Percentiles rank a stretch among this genome's conserved stretches.
Conservation (phyloP, 2,113 vertebrate species). For the Dipodomys ordii region DNA sequence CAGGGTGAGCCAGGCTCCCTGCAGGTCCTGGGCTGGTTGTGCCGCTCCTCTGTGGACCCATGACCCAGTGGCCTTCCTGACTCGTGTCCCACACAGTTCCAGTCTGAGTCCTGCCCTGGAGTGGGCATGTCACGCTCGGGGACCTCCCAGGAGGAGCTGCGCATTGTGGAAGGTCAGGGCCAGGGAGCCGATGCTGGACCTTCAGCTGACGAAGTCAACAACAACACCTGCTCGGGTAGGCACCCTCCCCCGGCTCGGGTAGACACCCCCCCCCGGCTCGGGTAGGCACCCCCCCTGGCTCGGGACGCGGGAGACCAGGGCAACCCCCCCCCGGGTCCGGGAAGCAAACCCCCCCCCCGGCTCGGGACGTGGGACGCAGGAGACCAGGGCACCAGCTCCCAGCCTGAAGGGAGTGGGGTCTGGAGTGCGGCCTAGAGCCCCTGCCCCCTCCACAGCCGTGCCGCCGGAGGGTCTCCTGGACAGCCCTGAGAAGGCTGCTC, state of each 20-base stretch:
- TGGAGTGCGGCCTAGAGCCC: not conserved
- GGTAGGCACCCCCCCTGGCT: rapidly evolving
- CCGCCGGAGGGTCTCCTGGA: constrained; percentile 90
- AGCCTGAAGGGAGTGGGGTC: not conserved
- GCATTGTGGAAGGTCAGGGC: constrained; percentile 96
- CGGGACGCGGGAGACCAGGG: not conserved
- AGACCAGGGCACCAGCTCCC: not conserved
- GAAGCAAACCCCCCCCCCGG: rapidly evolving
- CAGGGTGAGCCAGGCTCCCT: rapidly evolving
- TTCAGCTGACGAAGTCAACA: constrained; percentile 97
- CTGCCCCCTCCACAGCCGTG: constrained; percentile 76
- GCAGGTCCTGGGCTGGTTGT: not conserved
- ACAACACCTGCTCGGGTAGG: constrained; percentile 95
- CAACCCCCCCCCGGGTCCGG: rapidly evolving
- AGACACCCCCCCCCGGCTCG: rapidly evolving
- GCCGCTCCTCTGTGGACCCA: not conserved
- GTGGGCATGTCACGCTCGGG: constrained; percentile 92
- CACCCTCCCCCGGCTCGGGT: too few species aligned
- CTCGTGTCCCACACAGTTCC: constrained; percentile 88
- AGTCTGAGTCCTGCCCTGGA: constrained; percentile 92
- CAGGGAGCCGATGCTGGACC: constrained; percentile 91
- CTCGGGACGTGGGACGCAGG: rapidly evolving
- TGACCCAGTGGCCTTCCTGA: not conserved
- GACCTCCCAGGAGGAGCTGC: constrained; percentile 96
- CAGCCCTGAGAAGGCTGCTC: constrained; percentile 87